Percentiles rank a stretch among this genome's conserved stretches.
Conservation (phyloP, 2,888 invertebrate genomes). For the Hemaris fuciformis region DNA sequence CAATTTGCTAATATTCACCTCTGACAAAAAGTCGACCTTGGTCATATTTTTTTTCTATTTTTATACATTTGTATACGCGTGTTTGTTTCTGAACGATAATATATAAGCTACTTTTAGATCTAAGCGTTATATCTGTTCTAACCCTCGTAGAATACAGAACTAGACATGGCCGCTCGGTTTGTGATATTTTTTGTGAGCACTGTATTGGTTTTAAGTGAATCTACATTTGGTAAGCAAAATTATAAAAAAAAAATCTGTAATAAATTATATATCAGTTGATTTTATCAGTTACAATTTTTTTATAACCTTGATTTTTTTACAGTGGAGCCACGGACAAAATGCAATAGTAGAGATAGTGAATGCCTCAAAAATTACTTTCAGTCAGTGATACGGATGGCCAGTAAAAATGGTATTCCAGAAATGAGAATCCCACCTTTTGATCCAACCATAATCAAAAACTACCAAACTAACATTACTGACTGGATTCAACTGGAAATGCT, state of each 20-base stretch:
- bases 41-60: background rate
- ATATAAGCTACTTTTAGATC: background rate
- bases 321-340: slow-evolving; percentile 35
- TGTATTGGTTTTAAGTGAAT: background rate
- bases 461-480: slow-evolving; percentile 30
- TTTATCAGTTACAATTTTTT: background rate
- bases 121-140: background rate
- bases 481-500: slow-evolving; percentile 35
- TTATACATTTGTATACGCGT: background rate
- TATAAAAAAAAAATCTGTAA: background rate
- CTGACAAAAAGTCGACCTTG: background rate
- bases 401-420: slow-evolving; percentile 41
- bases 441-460: slow-evolving; percentile 37
- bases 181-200: background rate
- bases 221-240: background rate
- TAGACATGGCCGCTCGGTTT: background rate
- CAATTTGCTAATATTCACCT: background rate
- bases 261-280: no score
- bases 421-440: slow-evolving; percentile 41
- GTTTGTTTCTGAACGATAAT: background rate
- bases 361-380: slow-evolving; percentile 36
- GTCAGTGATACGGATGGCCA: slow-evolving; percentile 26
- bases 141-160: background rate
- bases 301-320: no score
- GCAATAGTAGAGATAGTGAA: slow-evolving; percentile 35